Conservation (phyloP, 1,140 invertebrate species). For the Hyles euphorbiae region DNA sequence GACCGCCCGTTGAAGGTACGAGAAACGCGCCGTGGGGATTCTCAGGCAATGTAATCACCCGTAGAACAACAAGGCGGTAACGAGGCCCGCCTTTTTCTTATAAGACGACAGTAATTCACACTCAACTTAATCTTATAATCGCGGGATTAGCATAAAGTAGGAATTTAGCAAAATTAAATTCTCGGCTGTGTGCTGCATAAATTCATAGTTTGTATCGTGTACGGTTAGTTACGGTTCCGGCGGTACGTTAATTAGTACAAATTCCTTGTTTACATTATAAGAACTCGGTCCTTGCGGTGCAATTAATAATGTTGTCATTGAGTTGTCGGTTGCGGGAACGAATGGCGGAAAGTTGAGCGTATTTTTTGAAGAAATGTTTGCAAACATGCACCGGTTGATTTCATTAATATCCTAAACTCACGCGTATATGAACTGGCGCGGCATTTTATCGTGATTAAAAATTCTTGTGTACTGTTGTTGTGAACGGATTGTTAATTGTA, state of each 20-base stretch:
- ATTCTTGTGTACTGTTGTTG: slow-evolving; percentile 1
- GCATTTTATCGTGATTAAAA: slow-evolving; percentile 22
- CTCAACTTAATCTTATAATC: slow-evolving; percentile 43
- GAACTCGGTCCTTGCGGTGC: neutral
- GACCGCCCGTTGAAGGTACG: slow-evolving; percentile 38
- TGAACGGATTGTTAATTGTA: too few relatives aligned
- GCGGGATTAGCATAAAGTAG: slow-evolving; percentile 29
- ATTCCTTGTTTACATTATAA: slow-evolving; percentile 22
- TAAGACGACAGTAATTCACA: slow-evolving; percentile 33
- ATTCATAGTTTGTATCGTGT: slow-evolving; percentile 27
- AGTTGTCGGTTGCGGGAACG: neutral
- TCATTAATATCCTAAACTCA: slow-evolving; percentile 5
- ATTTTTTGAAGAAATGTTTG: neutral
- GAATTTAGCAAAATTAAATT: slow-evolving; percentile 1
- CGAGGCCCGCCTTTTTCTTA: slow-evolving; percentile 39
- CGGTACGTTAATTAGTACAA: slow-evolving; percentile 28
- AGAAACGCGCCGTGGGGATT: slow-evolving; percentile 43
- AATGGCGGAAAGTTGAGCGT: neutral
- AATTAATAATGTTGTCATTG: slow-evolving; percentile 6
- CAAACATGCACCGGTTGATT: neutral
- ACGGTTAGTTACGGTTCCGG: slow-evolving; percentile 17
- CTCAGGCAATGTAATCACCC: slow-evolving; percentile 47
- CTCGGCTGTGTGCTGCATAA: slow-evolving; percentile 21
- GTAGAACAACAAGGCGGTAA: slow-evolving; percentile 48
- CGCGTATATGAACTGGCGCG: neutral